Base-by-base conservation (phyloP, 2,113 vertebrate genomes). In the Nettapus auritus region DNA sequence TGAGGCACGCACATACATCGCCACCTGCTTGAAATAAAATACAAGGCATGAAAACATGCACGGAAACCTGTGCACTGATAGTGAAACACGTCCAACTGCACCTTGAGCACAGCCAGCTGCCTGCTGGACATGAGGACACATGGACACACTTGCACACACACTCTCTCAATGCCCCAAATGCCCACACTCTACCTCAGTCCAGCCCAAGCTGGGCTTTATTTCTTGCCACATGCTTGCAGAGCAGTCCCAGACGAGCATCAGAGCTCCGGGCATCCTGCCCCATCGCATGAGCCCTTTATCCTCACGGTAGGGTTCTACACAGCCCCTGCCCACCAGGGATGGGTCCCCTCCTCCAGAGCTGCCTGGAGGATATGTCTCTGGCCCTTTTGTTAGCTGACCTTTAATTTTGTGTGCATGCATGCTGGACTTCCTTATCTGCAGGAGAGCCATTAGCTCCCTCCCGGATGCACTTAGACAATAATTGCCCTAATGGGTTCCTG, bases 51-150 rank as follows among this genome's bases (percentile, higher is more conserved):
- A 40, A 67, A 67, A 55, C 57, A 26, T 2, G 28, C 16, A 21
- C 13, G 20, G 52, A 31, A n/a, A 59, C 33, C 14, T 1, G 1
- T 0, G 1, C 23, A 73, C 40, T 6, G 25, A 19, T 17, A 31
- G 19, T 59, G 22, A 28, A 15, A 34, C 13, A 23, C 31, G 42
- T 15, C 26, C 25, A 9, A 26, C 34, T 11, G 53, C 28, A 17
- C 16, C 55, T 21, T 9, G 15, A 29, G 33, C 40, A 17, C 26
- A 63, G 56, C 17, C 46, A 46, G 75, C 22, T 63, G n/a, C 57
- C 44, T 56, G 28, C 22, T 19, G 40, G 44, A 8, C 3, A 2
- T 26, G 10, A 26, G 38, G 22, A 44, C 56, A 50, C 28, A 3
- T 4, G 7, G 33, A n/a, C 36, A 40, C 13, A n/a, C 15, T 14